Evolutionary conservation across 1,140 invertebrate species (phyloP), one percentile per base, ranked within the genome.

Genomic region (Temnothorax longispinosus): DNA sequence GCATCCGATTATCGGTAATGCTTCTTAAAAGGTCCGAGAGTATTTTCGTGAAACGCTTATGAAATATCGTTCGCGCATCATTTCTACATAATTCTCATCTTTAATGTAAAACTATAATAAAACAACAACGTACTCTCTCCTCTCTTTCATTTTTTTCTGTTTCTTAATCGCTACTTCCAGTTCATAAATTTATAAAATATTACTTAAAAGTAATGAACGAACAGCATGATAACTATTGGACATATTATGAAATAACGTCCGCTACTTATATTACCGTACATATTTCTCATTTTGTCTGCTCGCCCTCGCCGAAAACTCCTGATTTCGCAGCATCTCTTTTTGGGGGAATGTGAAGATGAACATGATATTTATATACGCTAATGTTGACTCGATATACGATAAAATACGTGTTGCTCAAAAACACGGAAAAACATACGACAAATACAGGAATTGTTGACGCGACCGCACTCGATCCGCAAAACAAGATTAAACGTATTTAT

Each of bases 401-500:
- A n/a, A 82, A 74, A 82, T 50, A 27, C 27, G 56, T 50, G 41
- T 82, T 41, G 67, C 72, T 41, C 71, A n/a, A 69, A 86, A 75
- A 62, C 27, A 38, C 8, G 27, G 18, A 80, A 75, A 86, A 81
- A 82, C 69, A 52, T 21, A 21, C 50, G 64, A 47, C 1, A 50
- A n/a, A 60, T 65, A 74, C 44, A 54, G 60, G 52, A 67, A 67
- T 58, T 69, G 80, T 27, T 74, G 32, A 54, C n/a, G 58, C 35
- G 72, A 56, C 41, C 85, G 32, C 60, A 64, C 56, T 62, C 86
- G 67, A 76, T 47, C 62, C 56, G 72, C 65, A 52, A 77, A 90
- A 90, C 85, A 75, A 90, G 74, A 89, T 90, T 90, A 90, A 90
- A 84, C 85, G 74, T 89, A 90, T 90, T 90, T 90, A 87, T 89